Conservation (phyloP, 1,140 invertebrate genomes). For the Eumeta japonica region DNA sequence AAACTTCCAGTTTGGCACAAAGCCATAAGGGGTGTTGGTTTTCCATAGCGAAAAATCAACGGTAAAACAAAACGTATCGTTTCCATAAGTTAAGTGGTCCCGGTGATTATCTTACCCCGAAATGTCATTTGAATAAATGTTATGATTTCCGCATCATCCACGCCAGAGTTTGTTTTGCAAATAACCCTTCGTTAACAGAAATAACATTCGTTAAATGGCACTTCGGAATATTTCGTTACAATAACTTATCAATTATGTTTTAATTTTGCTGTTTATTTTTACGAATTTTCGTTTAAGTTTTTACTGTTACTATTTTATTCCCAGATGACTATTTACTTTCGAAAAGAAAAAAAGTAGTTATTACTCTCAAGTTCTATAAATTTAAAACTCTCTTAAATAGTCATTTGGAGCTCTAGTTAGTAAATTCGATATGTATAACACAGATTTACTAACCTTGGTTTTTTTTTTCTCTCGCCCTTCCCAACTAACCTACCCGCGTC, state of each 20-base stretch:
- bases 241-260: constrained; percentile 52
- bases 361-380: too few relatives aligned
- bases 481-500: constrained; percentile 50
- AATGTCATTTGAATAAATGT: constrained; percentile 33
- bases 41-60: constrained; percentile 33
- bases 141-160: constrained; percentile 38
- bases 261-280: constrained; percentile 32
- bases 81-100: constrained; percentile 43
- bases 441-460: constrained; percentile 36
- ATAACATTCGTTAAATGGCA: constrained; percentile 45
- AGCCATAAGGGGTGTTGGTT: constrained; percentile 56
- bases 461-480: constrained; percentile 44
- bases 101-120: constrained; percentile 27
- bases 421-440: too few relatives aligned
- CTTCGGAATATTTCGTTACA: constrained; percentile 37
- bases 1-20: constrained; percentile 49
- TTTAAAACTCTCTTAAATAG: too few relatives aligned
- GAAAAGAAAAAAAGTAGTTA: too few relatives aligned
- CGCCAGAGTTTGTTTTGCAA: constrained; percentile 46
- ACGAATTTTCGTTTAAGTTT: constrained; percentile 22
- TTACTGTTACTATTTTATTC: constrained; percentile 22
- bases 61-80: constrained; percentile 49
- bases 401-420: too few relatives aligned
- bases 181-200: constrained; percentile 34
- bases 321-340: too few relatives aligned